Base-by-base conservation (phyloP, 2,797 vertebrate species). In the Brachymystax lenok region DNA sequence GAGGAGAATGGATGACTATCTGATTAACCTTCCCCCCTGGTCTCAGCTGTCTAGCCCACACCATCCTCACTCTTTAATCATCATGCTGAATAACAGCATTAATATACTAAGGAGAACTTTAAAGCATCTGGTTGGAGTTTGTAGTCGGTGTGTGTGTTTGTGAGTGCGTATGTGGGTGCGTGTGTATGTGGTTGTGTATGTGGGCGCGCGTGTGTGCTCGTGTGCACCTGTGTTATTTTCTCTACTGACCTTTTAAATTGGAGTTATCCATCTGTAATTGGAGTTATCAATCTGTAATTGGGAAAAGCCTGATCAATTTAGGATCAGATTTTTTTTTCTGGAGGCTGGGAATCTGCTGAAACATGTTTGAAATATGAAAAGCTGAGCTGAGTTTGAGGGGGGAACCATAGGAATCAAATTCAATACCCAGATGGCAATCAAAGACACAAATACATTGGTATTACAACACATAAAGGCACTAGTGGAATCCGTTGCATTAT, bases 41-140 rank as follows among this genome's bases (percentile, higher is more conserved):
- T 59, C 56, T 59, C 56, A 59, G 4, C 52, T 16, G 52, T 56
- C 5, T 19, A 56, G 19, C 19, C 1, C 14, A 56, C 14, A 4
- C 5, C 52, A 2, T 56, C 14, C 17, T 56, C 14, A 19, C 14
- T 8, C 14, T 56, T 19, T 56, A 19, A 19, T 16, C 17, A 19
- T 5, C 52, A 5, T 56, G n/a, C 19, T 19, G 52, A 19, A 19
- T 21, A 19, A 19, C 24, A 66, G 13, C 12, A 28, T 28, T 13
- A 14, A 17, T 27, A 64, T 27, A 64, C 21, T 51, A 10, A 46
- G 40, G 17, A 56, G 17, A 16, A 56, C 69, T 27, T n/a, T 82
- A 82, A 88, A 86, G 81, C 89, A 92, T 92, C 90, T 92, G 91
- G 90, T 82, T 70, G 74, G 67, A 76, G 84, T 92, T 92, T 89